A percentile compares a stretch with the other conserved stretches of the same genome.
Conservation (phyloP, 1,140 invertebrate genomes). For the Drosophila nigromelanica region DNA sequence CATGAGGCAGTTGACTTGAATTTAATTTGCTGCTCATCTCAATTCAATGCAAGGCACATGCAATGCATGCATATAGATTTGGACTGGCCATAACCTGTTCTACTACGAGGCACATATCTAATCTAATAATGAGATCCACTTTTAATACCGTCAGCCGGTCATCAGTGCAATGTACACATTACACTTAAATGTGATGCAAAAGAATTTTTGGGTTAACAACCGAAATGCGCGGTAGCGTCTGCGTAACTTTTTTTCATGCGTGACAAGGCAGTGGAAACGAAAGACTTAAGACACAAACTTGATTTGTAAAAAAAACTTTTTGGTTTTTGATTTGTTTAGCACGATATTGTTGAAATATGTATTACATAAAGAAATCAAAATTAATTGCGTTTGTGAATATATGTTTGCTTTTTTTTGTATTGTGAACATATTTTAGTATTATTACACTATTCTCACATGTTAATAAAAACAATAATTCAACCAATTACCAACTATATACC, state of each 20-base stretch:
- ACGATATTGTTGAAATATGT: slow-evolving; percentile 6
- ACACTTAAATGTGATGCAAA: slow-evolving; percentile 32
- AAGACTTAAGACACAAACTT: slow-evolving; percentile 65
- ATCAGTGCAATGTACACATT: not conserved
- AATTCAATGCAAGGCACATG: slow-evolving; percentile 14
- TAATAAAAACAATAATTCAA: not conserved
- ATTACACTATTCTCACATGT: not conserved
- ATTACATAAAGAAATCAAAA: slow-evolving; percentile 14
- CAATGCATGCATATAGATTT: not conserved
- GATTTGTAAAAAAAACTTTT: slow-evolving; percentile 10
- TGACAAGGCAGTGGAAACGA: slow-evolving; percentile 38
- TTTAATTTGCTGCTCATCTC: slow-evolving; percentile 27
- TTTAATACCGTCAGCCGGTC: slow-evolving; percentile 1
- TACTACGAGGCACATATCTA: slow-evolving; percentile 3
- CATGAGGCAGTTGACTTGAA: slow-evolving; percentile 19
- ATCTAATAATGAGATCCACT: not conserved
- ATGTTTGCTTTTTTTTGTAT: too few species aligned
- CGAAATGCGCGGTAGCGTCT: slow-evolving; percentile 21
- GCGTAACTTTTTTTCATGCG: slow-evolving; percentile 41
- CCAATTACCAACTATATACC: not conserved
- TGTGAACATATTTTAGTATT: too few species aligned
- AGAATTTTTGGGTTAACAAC: slow-evolving; percentile 30
- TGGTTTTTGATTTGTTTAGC: too few species aligned
- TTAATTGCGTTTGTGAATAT: not conserved
- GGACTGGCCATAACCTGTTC: slow-evolving; percentile 26